Conservation (phyloP, 2,113 vertebrate genomes). For the Pelodiscus sinensis region DNA sequence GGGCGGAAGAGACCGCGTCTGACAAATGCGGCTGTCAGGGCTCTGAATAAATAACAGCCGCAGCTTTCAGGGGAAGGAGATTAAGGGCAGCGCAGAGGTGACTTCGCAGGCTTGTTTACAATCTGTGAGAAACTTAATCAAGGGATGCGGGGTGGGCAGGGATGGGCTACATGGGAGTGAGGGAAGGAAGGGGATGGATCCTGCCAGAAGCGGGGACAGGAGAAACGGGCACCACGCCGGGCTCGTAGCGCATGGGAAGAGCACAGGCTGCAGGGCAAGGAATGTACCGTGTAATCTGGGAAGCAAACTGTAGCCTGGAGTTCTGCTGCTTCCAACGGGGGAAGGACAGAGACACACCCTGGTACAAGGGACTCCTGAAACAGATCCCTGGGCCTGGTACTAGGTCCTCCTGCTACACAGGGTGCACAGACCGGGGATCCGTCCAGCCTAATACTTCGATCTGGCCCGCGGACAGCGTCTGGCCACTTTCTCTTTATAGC, state of each 20-base stretch:
- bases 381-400: not conserved
- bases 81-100: not conserved
- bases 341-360: not conserved
- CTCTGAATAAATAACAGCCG: not conserved
- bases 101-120: not conserved
- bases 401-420: not conserved
- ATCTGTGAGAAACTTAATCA: not conserved
- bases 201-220: not conserved
- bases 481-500: too few species aligned
- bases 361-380: too few species aligned
- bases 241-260: not conserved
- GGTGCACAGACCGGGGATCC: not conserved
- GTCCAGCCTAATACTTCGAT: too few species aligned
- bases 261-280: not conserved
- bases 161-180: not conserved
- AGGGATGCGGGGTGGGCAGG: not conserved
- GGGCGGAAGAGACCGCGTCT: not conserved
- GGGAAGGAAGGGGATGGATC: accelerated
- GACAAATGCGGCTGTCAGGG: constrained; percentile 4
- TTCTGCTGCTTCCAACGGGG: accelerated
- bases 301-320: not conserved
- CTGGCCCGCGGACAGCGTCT: too few species aligned
- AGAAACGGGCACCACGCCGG: not conserved
- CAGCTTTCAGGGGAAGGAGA: not conserved
- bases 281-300: not conserved